Conservation (phyloP, 2,797 vertebrate genomes). For the Chrysocyon brachyurus region DNA sequence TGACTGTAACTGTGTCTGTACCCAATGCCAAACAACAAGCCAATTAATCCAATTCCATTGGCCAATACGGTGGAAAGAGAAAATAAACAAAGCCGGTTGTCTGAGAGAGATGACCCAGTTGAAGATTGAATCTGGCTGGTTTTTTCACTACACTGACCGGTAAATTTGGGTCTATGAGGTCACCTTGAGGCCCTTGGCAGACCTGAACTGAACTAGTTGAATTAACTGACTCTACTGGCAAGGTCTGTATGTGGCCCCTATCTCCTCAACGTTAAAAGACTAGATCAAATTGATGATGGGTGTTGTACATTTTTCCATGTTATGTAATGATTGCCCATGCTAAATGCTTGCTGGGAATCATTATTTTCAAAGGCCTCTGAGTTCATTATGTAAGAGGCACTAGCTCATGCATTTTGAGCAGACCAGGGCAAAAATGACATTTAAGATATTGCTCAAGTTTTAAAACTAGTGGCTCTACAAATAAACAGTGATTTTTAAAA, state of each 20-base stretch:
- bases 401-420: slow-evolving; percentile 65
- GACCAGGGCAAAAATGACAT: slow-evolving; percentile 67
- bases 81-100: slow-evolving; percentile 64
- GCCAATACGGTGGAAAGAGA: slow-evolving; percentile 71
- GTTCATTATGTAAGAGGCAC: slow-evolving; percentile 66
- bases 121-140: slow-evolving; percentile 21
- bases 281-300: neutral
- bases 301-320: neutral
- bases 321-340: slow-evolving; percentile 56
- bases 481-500: slow-evolving; percentile 76
- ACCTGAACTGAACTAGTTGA: neutral
- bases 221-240: neutral
- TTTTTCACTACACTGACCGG: neutral
- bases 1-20: slow-evolving; percentile 64
- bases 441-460: slow-evolving; percentile 78
- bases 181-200: neutral
- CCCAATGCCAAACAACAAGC: slow-evolving; percentile 58
- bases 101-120: slow-evolving; percentile 55
- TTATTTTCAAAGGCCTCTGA: slow-evolving; percentile 70
- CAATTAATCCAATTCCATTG: slow-evolving; percentile 58
- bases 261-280: slow-evolving; percentile 26
- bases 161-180: neutral
- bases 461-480: slow-evolving; percentile 73
- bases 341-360: slow-evolving; percentile 34
- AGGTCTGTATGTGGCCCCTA: neutral